phyloP scores from a whole-genome alignment of 1,140 invertebrate species.

The Papilio glaucus region DNA sequence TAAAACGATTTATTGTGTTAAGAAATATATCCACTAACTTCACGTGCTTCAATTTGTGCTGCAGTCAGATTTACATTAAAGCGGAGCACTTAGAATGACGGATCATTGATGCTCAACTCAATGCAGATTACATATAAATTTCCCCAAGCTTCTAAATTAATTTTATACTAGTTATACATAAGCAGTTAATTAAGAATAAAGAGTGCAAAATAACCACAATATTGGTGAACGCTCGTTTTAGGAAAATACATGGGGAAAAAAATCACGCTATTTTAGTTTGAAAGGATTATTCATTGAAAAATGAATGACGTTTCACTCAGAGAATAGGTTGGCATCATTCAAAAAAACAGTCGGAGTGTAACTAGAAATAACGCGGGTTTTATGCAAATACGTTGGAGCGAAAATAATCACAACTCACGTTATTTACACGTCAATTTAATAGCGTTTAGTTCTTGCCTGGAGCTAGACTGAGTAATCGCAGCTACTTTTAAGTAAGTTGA shows the following conservation, averaged over 20 bases:
- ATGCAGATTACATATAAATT: too few relatives aligned
- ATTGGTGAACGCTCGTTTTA: background rate
- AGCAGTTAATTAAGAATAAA: too few relatives aligned
- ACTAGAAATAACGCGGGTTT: conserved; percentile 29
- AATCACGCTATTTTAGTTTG: conserved; percentile 23
- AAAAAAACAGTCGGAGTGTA: conserved; percentile 28
- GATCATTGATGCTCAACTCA: too few relatives aligned
- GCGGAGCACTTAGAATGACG: too few relatives aligned
- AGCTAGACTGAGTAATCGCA: too few relatives aligned
- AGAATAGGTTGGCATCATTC: conserved; percentile 23
- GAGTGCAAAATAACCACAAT: background rate
- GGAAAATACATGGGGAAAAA: background rate
- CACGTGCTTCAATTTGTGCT: too few relatives aligned
- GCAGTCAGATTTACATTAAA: too few relatives aligned
- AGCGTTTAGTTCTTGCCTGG: too few relatives aligned
- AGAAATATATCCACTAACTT: too few relatives aligned
- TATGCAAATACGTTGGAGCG: conserved; percentile 14
- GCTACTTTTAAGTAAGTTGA: background rate
- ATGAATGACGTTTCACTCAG: conserved; percentile 23
- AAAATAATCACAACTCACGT: conserved; percentile 20
- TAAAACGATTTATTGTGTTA: too few relatives aligned
- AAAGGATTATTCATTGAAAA: conserved; percentile 32
- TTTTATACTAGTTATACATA: too few relatives aligned
- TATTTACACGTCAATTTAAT: conserved; percentile 5
- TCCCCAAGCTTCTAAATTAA: too few relatives aligned